phyloP scores from a whole-genome alignment of 2,888 invertebrate species.

The Aphidius colemani region DNA sequence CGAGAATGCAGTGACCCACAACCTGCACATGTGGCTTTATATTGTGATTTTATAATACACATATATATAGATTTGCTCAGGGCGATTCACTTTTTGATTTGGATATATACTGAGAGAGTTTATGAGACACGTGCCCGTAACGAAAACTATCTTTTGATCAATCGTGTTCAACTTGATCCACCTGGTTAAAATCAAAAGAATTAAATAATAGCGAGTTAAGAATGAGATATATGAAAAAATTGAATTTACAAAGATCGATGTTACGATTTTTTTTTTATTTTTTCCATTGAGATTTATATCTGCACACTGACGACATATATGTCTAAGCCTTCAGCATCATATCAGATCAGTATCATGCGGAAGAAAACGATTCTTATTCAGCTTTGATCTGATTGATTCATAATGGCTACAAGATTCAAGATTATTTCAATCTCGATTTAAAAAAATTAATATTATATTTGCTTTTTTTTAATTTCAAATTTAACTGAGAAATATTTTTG shows the following conservation, averaged over 20 bases:
- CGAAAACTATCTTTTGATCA: slow-evolving; percentile 13
- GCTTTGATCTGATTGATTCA: slow-evolving; percentile 4
- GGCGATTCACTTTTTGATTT: slow-evolving; percentile 6
- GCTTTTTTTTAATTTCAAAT: too few species aligned
- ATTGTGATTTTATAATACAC: slow-evolving; percentile 1
- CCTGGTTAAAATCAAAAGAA: background rate
- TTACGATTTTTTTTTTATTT: background rate
- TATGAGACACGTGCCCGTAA: slow-evolving; percentile 17
- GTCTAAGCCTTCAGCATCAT: slow-evolving; percentile 5
- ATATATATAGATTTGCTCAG: background rate
- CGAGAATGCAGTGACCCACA: slow-evolving; percentile 19
- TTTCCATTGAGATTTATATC: background rate
- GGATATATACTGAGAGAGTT: background rate
- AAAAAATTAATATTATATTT: too few species aligned
- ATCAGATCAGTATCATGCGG: background rate
- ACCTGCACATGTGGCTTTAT: slow-evolving; percentile 9
- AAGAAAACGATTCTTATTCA: slow-evolving; percentile 3
- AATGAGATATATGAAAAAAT: background rate
- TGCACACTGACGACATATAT: slow-evolving; percentile 5
- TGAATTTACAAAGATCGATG: too few species aligned
- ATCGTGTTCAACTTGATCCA: slow-evolving; percentile 4
- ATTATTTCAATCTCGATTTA: too few species aligned
- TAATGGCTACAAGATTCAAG: background rate
- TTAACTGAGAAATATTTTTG: too few species aligned
- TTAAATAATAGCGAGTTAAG: background rate